These are phyloP conservation scores for Sus scrofa DNA, from an alignment of 2,113 vertebrate species.

Conservation along the genomic window T2T-Sscrofa CM000819.6:138380501-138381000, in stretches of 20 bases:
- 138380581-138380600: not conserved
- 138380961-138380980: not conserved
- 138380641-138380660: not conserved
- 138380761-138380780: not conserved
- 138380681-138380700: not conserved
- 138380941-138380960: not conserved
- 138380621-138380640: not conserved
- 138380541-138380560: not conserved
- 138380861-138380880: not conserved
- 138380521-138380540: not conserved
- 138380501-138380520: not conserved
- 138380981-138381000: not conserved
- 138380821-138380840: not conserved
- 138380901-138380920: not conserved
- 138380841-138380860: not conserved
- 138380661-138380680: not conserved
- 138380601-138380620: not conserved
- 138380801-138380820: not conserved
- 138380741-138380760: slow-evolving; percentile 24
- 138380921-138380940: not conserved
- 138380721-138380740: slow-evolving; percentile 22
- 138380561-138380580: not conserved
- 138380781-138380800: slow-evolving; percentile 5
- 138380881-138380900: not conserved
- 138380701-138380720: not conserved